phyloP scores from a whole-genome alignment of 2,888 invertebrate species.

The Caenorhabditis auriculariae region DNA sequence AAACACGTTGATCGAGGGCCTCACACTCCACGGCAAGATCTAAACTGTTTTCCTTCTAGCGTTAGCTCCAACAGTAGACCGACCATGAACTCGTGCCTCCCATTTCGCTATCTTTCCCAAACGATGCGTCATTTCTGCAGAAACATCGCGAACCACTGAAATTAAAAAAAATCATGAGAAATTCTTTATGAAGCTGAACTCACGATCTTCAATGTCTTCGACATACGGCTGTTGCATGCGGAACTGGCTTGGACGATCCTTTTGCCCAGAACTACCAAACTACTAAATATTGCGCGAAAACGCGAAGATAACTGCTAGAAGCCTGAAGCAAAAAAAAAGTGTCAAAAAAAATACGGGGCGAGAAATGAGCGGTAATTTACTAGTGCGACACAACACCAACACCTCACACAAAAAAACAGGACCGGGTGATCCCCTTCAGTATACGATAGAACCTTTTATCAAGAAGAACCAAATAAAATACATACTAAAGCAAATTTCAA shows the following conservation, averaged over 20 bases:
- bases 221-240: conserved; percentile 14
- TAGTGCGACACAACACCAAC: conserved; percentile 1
- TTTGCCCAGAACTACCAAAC: not conserved
- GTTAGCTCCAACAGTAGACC: no score
- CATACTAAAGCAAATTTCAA: not conserved
- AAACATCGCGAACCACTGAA: not conserved
- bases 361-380: no score
- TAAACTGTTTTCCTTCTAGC: conserved; percentile 11
- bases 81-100: no score
- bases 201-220: conserved; percentile 27
- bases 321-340: not conserved
- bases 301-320: not conserved
- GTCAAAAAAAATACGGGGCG: not conserved
- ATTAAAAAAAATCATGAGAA: not conserved
- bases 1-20: conserved; percentile 3
- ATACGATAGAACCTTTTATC: not conserved
- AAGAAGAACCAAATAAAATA: conserved; percentile 1
- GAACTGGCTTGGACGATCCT: not conserved
- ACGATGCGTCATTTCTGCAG: no score
- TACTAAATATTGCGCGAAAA: not conserved
- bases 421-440: not conserved
- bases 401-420: conserved; percentile 6
- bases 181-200: conserved; percentile 1
- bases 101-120: no score
- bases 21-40: not conserved